These are phyloP conservation scores for Stichodactyla helianthus DNA, from an alignment of 64 coral and sea anemone genomes.

Conservation along the genomic window DNA sequence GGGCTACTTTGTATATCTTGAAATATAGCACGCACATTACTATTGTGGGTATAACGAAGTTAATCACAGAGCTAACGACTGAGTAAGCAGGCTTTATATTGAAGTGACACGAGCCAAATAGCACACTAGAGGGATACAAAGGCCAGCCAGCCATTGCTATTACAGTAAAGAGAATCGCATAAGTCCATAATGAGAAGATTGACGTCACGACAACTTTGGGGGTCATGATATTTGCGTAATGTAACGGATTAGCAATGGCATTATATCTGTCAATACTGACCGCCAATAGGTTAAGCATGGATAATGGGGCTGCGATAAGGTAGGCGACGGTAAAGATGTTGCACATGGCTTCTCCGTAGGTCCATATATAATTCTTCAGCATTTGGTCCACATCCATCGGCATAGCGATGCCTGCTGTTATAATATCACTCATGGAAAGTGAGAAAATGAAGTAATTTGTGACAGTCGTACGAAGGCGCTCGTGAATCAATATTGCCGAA, in stretches of 20 bases:
- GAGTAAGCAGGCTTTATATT: slow-evolving; percentile 63
- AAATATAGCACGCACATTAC: slow-evolving; percentile 82
- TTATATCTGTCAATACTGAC: slow-evolving; percentile 83
- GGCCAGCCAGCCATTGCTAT: slow-evolving; percentile 76
- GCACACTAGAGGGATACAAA: slow-evolving; percentile 1
- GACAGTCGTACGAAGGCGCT: slow-evolving; percentile 53
- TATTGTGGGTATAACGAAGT: slow-evolving; percentile 81
- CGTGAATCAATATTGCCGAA: slow-evolving; percentile 63
- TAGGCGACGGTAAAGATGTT: slow-evolving; percentile 70
- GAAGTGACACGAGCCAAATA: slow-evolving; percentile 41
- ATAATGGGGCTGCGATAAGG: slow-evolving; percentile 77
- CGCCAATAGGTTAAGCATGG: slow-evolving; percentile 79
- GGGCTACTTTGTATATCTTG: slow-evolving; percentile 75
- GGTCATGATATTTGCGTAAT: slow-evolving; percentile 52
- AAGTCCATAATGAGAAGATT: slow-evolving; percentile 69
- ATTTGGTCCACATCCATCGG: slow-evolving; percentile 68
- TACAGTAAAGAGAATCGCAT: slow-evolving; percentile 50
- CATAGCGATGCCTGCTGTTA: slow-evolving; percentile 81
- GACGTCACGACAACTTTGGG: slow-evolving; percentile 36
- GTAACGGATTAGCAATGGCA: slow-evolving; percentile 68
- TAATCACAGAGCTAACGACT: slow-evolving; percentile 67
- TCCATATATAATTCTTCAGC: slow-evolving; percentile 33
- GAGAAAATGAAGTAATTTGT: slow-evolving; percentile 93
- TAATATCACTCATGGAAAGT: slow-evolving; percentile 74
- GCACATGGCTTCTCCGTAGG: slow-evolving; percentile 56